Conservation (phyloP, 2,113 vertebrate species). For the Cyphomyrus discorhynchus region DNA sequence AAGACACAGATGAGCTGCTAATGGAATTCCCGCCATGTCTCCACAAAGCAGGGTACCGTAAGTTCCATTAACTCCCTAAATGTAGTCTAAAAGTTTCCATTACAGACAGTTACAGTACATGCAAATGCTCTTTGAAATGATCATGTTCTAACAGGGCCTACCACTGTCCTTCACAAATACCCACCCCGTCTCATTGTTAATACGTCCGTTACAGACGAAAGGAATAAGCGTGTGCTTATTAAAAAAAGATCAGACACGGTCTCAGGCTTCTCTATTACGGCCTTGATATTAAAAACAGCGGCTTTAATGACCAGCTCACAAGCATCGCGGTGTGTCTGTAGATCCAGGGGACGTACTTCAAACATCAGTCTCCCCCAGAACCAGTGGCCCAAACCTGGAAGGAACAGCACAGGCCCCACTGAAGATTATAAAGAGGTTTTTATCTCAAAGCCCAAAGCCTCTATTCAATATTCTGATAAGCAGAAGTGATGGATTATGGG, state of each 20-base stretch:
- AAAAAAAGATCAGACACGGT: background rate
- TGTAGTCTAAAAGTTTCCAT: slow-evolving; percentile 19
- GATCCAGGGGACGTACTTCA: background rate
- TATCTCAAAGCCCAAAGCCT: background rate
- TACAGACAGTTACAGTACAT: slow-evolving; percentile 46
- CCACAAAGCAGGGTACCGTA: slow-evolving; percentile 10
- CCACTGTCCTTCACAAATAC: background rate
- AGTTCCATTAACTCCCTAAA: slow-evolving; percentile 40
- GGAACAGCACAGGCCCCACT: background rate
- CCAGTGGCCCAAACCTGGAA: background rate
- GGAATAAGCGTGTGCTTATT: background rate
- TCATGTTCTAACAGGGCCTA: slow-evolving; percentile 36
- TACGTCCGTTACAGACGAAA: background rate
- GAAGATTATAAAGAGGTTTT: background rate
- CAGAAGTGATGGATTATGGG: background rate
- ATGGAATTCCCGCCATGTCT: slow-evolving; percentile 30
- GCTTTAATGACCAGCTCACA: background rate
- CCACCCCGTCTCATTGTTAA: background rate
- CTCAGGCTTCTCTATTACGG: background rate
- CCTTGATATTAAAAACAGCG: background rate
- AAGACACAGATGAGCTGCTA: slow-evolving; percentile 30
- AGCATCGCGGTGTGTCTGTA: background rate
- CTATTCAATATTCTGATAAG: background rate
- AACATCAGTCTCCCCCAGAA: background rate
- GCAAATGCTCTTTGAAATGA: slow-evolving; percentile 43